Conservation (phyloP, 2,888 invertebrate genomes). For the Oithona nana region DNA sequence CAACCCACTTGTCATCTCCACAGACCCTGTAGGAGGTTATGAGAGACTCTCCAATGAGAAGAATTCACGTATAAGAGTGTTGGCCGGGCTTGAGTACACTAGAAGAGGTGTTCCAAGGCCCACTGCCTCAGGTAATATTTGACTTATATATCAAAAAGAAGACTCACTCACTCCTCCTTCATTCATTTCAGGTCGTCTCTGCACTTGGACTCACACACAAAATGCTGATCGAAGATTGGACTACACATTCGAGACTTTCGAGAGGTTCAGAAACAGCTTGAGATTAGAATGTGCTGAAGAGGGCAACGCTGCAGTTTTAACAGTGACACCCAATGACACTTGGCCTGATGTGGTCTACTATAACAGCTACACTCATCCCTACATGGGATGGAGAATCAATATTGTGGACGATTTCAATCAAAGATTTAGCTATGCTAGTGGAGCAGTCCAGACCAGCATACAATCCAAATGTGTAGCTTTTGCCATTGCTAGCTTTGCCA, state of each 20-base stretch:
- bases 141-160: neutral
- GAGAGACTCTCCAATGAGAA: constrained; percentile 49
- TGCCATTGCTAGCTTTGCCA: no score
- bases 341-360: constrained; percentile 86
- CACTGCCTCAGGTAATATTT: constrained; percentile 32
- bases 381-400: constrained; percentile 88
- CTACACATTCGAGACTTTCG: constrained; percentile 55
- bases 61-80: constrained; percentile 46
- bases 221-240: constrained; percentile 53
- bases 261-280: constrained; percentile 62
- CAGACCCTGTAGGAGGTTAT: constrained; percentile 58
- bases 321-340: constrained; percentile 63
- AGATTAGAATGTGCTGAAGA: constrained; percentile 42
- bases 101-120: constrained; percentile 59
- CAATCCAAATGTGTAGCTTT: no score
- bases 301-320: constrained; percentile 24
- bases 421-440: no score
- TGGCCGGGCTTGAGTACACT: constrained; percentile 63
- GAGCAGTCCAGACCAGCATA: no score
- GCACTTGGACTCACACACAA: constrained; percentile 44
- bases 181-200: constrained; percentile 44
- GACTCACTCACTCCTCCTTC: constrained; percentile 32
- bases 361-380: constrained; percentile 75
- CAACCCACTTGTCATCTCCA: constrained; percentile 70
- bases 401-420: constrained; percentile 52